Evolutionary conservation across 2,113 vertebrate species (phyloP).

Genomic region (Nyctereutes procyonoides): DNA sequence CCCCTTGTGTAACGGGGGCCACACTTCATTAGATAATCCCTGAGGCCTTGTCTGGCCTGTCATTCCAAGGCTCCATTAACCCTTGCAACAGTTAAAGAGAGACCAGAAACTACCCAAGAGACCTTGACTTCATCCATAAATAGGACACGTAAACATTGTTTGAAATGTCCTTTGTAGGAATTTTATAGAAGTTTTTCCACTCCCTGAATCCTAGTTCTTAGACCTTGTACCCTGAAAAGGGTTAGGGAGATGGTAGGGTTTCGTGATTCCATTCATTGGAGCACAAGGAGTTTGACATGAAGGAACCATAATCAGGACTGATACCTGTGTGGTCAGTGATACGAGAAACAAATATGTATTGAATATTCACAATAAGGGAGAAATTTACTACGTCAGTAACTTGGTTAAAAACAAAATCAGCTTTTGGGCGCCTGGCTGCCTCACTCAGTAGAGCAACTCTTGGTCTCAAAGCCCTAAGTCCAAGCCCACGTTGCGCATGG

Average conservation of each 20-base stretch:
- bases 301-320: neutral
- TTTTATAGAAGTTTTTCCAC: neutral
- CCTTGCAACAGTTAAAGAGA: constrained; percentile 33
- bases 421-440: neutral
- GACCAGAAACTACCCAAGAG: neutral
- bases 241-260: neutral
- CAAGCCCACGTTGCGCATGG: neutral
- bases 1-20: neutral
- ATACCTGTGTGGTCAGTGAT: neutral
- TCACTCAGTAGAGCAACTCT: neutral
- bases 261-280: neutral
- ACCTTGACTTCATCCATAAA: neutral
- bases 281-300: neutral
- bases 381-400: neutral
- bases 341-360: neutral
- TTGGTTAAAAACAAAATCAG: neutral
- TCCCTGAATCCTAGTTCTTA: neutral
- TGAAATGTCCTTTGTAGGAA: neutral
- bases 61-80: neutral
- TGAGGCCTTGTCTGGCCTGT: neutral
- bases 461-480: neutral
- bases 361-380: neutral
- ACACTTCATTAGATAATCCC: neutral
- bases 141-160: neutral
- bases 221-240: neutral